phyloP scores from a whole-genome alignment of 2,888 invertebrate species.

The Mycogona germanica region DNA sequence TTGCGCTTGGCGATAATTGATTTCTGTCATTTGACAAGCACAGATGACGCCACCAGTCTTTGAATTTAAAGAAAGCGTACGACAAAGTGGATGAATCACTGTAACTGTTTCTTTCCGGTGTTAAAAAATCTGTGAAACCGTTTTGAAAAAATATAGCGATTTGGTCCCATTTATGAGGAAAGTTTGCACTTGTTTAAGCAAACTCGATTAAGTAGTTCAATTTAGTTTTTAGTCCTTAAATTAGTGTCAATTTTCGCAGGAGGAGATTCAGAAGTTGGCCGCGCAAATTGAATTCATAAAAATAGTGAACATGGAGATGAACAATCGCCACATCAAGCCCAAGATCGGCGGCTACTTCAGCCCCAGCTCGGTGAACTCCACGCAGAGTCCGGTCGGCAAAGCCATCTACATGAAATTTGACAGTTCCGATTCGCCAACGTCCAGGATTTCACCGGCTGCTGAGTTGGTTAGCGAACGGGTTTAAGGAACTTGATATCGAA shows the following conservation, averaged over 20 bases:
- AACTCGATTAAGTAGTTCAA: background rate
- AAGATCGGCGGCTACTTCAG: constrained; percentile 69
- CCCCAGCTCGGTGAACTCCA: constrained; percentile 19
- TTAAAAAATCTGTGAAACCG: too few relatives aligned
- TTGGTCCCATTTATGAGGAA: too few relatives aligned
- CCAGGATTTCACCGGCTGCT: constrained; percentile 27
- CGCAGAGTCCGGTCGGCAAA: constrained; percentile 25
- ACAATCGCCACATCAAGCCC: constrained; percentile 76
- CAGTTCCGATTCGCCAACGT: constrained; percentile 25
- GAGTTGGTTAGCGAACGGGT: constrained; percentile 27
- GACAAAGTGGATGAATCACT: too few relatives aligned
- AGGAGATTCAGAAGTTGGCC: constrained; percentile 80
- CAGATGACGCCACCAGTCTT: too few relatives aligned
- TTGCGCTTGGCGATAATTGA: too few relatives aligned
- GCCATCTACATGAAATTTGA: constrained; percentile 27
- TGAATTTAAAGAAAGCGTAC: too few relatives aligned
- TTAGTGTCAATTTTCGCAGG: constrained; percentile 39
- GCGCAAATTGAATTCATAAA: constrained; percentile 89
- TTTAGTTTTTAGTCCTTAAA: background rate
- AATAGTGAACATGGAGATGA: constrained; percentile 86
- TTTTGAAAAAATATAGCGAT: too few relatives aligned
- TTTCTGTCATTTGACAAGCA: too few relatives aligned
- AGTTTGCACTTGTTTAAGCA: too few relatives aligned
- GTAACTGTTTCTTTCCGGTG: too few relatives aligned
- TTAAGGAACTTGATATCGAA: constrained; percentile 13